Conservation (phyloP, 2,888 invertebrate genomes). For the Acrobasis repandana region DNA sequence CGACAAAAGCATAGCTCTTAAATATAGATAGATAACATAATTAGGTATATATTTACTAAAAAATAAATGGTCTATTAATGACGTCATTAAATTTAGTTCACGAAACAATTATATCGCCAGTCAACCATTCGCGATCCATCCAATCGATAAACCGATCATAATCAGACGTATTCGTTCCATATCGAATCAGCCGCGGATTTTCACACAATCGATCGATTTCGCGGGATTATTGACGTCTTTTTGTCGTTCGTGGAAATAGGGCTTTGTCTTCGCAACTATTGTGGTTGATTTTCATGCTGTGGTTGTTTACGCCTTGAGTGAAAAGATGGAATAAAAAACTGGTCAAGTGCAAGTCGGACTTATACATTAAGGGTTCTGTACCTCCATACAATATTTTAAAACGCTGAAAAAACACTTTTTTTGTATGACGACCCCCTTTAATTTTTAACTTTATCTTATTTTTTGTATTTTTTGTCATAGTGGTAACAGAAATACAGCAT, state of each 20-base stretch:
- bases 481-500: too few species aligned
- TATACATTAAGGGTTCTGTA: too few species aligned
- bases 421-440: too few species aligned
- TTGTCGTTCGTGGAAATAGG: conserved; percentile 11
- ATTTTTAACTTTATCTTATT: too few species aligned
- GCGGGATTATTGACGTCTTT: conserved; percentile 17
- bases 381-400: too few species aligned
- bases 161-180: conserved; percentile 1
- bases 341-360: too few species aligned
- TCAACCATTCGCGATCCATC: neutral
- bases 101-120: neutral
- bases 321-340: conserved; percentile 1
- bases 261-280: conserved; percentile 10
- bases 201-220: conserved; percentile 16
- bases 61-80: neutral
- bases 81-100: neutral
- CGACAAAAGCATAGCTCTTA: too few species aligned
- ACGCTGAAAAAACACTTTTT: too few species aligned
- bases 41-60: too few species aligned
- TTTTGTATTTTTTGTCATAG: too few species aligned
- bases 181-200: conserved; percentile 8
- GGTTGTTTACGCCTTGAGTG: conserved; percentile 6
- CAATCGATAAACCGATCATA: conserved; percentile 8
- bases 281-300: conserved; percentile 1
- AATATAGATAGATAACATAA: too few species aligned